phyloP scores from a whole-genome alignment of 1,140 invertebrate species.

The Drosophila fuyamai region DNA sequence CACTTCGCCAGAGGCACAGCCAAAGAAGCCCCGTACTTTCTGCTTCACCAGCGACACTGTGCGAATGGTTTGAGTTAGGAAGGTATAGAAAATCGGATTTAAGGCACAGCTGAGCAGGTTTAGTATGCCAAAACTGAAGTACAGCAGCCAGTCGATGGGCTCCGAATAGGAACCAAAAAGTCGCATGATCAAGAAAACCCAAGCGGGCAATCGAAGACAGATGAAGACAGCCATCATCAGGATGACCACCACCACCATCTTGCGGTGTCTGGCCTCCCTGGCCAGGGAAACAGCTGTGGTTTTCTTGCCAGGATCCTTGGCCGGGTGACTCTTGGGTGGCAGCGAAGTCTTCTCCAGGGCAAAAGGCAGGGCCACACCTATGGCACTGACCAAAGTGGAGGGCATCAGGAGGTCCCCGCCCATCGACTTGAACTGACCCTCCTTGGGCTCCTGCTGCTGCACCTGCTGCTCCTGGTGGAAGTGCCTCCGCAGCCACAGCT shows the following conservation, averaged over 20 bases:
- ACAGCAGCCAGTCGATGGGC: constrained; percentile 84
- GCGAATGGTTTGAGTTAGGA: constrained; percentile 85
- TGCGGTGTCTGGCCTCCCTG: constrained; percentile 85
- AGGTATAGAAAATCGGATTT: constrained; percentile 87
- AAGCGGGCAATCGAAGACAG: constrained; percentile 85
- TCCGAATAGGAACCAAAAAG: constrained; percentile 71
- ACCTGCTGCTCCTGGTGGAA: constrained; percentile 47
- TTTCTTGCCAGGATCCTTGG: background rate
- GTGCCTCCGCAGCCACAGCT: constrained; percentile 84
- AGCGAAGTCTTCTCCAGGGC: constrained; percentile 8
- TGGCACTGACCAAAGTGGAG: constrained; percentile 44
- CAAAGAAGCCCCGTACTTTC: constrained; percentile 9
- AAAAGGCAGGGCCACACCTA: constrained; percentile 54
- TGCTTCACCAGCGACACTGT: constrained; percentile 48
- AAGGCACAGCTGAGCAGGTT: constrained; percentile 85
- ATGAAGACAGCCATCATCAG: constrained; percentile 86
- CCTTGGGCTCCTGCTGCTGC: constrained; percentile 30
- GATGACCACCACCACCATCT: constrained; percentile 86
- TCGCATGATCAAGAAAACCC: constrained; percentile 85
- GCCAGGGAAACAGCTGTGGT: constrained; percentile 16
- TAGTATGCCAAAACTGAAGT: constrained; percentile 85
- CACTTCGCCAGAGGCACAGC: constrained; percentile 19
- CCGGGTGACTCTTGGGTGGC: background rate
- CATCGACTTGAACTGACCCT: constrained; percentile 11
- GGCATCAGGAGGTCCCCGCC: constrained; percentile 45